phyloP scores from a whole-genome alignment of 2,797 vertebrate species.

The Ctenosaura bakeri region DNA sequence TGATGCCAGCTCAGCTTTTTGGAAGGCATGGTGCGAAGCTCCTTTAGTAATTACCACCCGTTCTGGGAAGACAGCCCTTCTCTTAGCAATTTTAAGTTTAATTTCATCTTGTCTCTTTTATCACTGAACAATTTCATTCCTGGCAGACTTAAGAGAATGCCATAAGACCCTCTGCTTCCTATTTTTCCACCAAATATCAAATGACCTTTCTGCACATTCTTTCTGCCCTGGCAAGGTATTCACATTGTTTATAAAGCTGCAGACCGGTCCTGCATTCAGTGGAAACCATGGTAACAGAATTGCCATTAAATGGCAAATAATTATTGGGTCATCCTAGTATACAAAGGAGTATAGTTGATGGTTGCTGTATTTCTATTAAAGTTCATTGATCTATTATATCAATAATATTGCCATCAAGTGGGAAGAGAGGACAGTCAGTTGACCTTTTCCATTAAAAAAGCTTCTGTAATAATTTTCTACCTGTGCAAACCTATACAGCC shows the following conservation, averaged over 20 bases:
- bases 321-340: constrained; percentile 46
- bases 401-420: constrained; percentile 35
- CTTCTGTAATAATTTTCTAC: constrained; percentile 18
- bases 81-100: constrained; percentile 60
- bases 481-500: background rate
- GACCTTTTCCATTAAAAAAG: background rate
- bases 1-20: constrained; percentile 67
- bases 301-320: constrained; percentile 34
- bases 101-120: constrained; percentile 59
- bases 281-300: constrained; percentile 17
- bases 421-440: background rate
- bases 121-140: constrained; percentile 65
- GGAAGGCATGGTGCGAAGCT: constrained; percentile 58
- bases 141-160: constrained; percentile 58
- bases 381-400: constrained; percentile 46
- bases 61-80: constrained; percentile 55
- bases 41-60: constrained; percentile 58
- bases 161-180: background rate
- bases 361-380: constrained; percentile 42
- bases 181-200: constrained; percentile 13
- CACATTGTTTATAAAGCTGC: constrained; percentile 39
- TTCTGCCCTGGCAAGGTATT: background rate
- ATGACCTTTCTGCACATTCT: constrained; percentile 25
- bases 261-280: background rate
- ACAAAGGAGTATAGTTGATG: constrained; percentile 36